These are phyloP conservation scores for Zelostemma sp. DNA, from an alignment of 1,140 invertebrate genomes.

Conservation along the genomic window DNA sequence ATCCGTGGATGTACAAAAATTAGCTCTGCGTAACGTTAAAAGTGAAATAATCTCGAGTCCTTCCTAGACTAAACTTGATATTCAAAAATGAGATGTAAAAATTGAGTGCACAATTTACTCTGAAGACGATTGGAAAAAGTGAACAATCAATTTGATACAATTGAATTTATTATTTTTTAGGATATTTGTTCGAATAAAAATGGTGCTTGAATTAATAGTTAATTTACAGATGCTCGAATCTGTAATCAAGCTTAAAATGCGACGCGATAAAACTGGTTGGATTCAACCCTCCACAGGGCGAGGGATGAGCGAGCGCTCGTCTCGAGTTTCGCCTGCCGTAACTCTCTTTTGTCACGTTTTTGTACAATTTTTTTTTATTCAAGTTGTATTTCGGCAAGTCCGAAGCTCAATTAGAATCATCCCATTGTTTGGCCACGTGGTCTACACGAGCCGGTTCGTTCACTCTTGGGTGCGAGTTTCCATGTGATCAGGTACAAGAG, in stretches of 20 bases:
- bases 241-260: constrained; percentile 7
- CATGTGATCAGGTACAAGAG: constrained; percentile 42
- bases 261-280: constrained; percentile 24
- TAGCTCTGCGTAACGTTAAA: too few relatives aligned
- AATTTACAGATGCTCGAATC: neutral
- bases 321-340: constrained; percentile 20
- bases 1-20: constrained; percentile 31
- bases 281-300: constrained; percentile 40
- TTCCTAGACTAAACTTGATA: too few relatives aligned
- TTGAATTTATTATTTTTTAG: too few relatives aligned
- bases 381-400: constrained; percentile 25
- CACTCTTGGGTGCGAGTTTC: constrained; percentile 31
- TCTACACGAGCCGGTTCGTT: constrained; percentile 52
- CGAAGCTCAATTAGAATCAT: constrained; percentile 59
- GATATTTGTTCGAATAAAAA: too few relatives aligned
- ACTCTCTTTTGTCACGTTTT: constrained; percentile 49
- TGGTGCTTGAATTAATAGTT: too few relatives aligned
- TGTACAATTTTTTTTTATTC: constrained; percentile 40
- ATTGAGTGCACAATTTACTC: too few relatives aligned
- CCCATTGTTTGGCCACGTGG: constrained; percentile 60
- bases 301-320: constrained; percentile 10
- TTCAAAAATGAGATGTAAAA: too few relatives aligned
- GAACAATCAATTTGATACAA: too few relatives aligned
- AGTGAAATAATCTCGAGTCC: too few relatives aligned
- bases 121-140: too few relatives aligned